These are phyloP conservation scores for Triplophysa siluroides DNA, from an alignment of 2,113 vertebrate species.

Conservation along the genomic window DNA sequence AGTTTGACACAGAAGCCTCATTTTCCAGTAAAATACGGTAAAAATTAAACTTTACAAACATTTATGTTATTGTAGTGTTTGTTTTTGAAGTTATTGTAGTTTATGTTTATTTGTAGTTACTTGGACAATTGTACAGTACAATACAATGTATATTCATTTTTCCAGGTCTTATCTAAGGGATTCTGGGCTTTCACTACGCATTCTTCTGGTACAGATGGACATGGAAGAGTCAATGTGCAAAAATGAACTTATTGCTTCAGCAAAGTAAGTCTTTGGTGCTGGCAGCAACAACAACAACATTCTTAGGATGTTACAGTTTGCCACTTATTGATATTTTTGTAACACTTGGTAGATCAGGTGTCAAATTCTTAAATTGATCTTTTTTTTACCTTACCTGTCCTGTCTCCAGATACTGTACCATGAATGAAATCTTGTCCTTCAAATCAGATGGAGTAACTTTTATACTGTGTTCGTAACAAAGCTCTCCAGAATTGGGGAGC, in stretches of 20 bases:
- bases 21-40: constrained; percentile 75
- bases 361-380: neutral
- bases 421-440: constrained; percentile 69
- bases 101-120: neutral
- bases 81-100: neutral
- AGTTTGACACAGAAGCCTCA: constrained; percentile 77
- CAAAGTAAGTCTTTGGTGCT: constrained; percentile 64
- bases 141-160: neutral
- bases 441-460: constrained; percentile 48
- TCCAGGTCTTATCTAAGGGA: constrained; percentile 64
- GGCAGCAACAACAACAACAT: neutral
- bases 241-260: constrained; percentile 75
- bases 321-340: too few relatives aligned
- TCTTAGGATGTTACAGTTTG: neutral
- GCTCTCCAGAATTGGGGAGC: constrained; percentile 65
- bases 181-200: constrained; percentile 47
- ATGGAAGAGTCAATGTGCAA: constrained; percentile 71
- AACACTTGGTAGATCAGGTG: too few relatives aligned
- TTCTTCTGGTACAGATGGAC: constrained; percentile 74
- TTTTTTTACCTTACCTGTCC: constrained; percentile 6
- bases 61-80: neutral
- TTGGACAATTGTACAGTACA: neutral
- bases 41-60: neutral
- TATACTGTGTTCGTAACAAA: constrained; percentile 74
- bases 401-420: constrained; percentile 70